A percentile compares a stretch with the other conserved stretches of the same genome.
Evolutionary conservation across 2,888 invertebrate genomes (phyloP).

Genomic region (Cheilosia vernalis): DNA sequence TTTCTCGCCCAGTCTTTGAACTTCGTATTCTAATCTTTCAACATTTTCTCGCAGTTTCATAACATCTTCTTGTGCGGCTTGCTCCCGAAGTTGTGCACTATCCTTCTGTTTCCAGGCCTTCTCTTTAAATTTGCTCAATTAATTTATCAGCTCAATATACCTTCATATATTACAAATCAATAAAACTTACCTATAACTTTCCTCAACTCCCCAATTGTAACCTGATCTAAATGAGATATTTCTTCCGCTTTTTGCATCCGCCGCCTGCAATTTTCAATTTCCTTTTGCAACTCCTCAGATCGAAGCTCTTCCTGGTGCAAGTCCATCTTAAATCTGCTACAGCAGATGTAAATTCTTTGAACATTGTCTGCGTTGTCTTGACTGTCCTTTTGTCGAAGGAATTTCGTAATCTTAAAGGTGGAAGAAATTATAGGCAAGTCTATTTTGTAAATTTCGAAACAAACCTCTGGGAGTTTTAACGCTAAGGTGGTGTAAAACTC

Average conservation of each 20-base stretch:
- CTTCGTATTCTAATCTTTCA: constrained; percentile 79
- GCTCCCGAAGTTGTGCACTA: constrained; percentile 82
- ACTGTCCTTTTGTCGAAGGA: constrained; percentile 80
- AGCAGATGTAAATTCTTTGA: constrained; percentile 81
- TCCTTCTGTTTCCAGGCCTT: constrained; percentile 83
- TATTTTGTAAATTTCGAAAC: not conserved
- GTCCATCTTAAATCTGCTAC: constrained; percentile 80
- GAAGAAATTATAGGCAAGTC: not conserved
- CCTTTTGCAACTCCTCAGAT: constrained; percentile 78
- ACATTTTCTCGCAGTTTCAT: constrained; percentile 80
- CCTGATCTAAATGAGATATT: constrained; percentile 80
- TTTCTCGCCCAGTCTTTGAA: constrained; percentile 80
- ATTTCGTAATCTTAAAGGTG: constrained; percentile 79
- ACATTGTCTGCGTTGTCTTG: constrained; percentile 82
- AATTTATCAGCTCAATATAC: not conserved
- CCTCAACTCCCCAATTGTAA: constrained; percentile 81
- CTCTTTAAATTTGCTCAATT: constrained; percentile 76
- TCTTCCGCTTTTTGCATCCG: constrained; percentile 79
- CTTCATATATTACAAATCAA: fast-evolving
- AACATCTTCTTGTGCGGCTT: constrained; percentile 81
- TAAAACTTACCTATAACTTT: constrained; percentile 80
- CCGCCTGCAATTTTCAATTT: constrained; percentile 77
- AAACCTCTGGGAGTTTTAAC: constrained; percentile 80
- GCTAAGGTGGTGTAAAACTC: constrained; percentile 80
- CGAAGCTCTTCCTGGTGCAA: constrained; percentile 78